Evolutionary conservation across 2,888 invertebrate species (phyloP).

Genomic region (Gymnocheta viridis): DNA sequence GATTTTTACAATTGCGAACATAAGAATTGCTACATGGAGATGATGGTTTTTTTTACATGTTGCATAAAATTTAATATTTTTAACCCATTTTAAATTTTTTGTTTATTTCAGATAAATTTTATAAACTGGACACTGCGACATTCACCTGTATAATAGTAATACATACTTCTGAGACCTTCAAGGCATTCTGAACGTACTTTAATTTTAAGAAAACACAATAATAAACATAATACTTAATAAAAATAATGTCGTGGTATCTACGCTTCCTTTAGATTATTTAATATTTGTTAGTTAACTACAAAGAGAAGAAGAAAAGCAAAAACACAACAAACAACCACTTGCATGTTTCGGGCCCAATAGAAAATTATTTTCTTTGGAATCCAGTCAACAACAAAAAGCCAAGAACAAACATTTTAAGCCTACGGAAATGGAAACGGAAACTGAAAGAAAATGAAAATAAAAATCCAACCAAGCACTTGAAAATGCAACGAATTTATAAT

Average conservation of each 20-base stretch:
- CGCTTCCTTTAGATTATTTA: slow-evolving; percentile 71
- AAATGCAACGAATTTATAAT: slow-evolving; percentile 72
- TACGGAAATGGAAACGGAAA: slow-evolving; percentile 26
- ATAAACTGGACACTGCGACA: slow-evolving; percentile 66
- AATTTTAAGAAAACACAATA: slow-evolving; percentile 55
- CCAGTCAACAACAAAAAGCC: slow-evolving; percentile 7
- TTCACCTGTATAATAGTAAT: slow-evolving; percentile 61
- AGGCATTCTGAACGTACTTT: slow-evolving; percentile 58
- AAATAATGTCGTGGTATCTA: slow-evolving; percentile 69
- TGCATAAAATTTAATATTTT: too few relatives aligned
- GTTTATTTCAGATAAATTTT: slow-evolving; percentile 62
- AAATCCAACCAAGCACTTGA: slow-evolving; percentile 61
- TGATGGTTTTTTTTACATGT: too few relatives aligned
- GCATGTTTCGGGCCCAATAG: slow-evolving; percentile 46
- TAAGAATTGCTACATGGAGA: too few relatives aligned
- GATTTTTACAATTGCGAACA: too few relatives aligned
- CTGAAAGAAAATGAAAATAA: background rate
- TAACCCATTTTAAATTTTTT: background rate
- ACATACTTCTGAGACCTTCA: slow-evolving; percentile 61
- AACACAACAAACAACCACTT: slow-evolving; percentile 14
- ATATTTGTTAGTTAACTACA: slow-evolving; percentile 46
- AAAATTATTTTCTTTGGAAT: slow-evolving; percentile 27
- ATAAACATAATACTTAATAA: slow-evolving; percentile 39
- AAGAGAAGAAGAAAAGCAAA: slow-evolving; percentile 4
- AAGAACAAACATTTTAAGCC: slow-evolving; percentile 10